Evolutionary conservation across 2,797 vertebrate genomes (phyloP), one percentile per base, ranked within the genome.

Genomic region (Coranthus polyacanthus): DNA sequence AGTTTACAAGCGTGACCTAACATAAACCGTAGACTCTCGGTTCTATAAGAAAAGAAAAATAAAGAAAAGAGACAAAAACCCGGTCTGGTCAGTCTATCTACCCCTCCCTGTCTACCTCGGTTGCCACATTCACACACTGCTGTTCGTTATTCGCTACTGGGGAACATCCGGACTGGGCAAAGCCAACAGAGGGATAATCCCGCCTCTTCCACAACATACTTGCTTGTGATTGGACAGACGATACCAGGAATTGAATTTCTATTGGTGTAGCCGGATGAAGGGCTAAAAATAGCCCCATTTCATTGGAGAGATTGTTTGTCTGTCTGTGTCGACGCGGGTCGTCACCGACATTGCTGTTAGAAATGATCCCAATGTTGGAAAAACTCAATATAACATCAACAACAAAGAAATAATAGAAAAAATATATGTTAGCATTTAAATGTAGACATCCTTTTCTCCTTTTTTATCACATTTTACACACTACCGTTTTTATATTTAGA

Each of bases 71-170:
- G n/a, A 64, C 43, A 65, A 57, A 77, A 53, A 15, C 83, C 66
- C 57, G 66, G 75, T 79, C 45, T 78, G 81, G 85, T 76, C 67
- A 74, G 69, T 59, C 69, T 84, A 53, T 74, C 64, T 65, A 90
- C 93, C 92, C 91, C 92, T 93, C 92, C 92, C 91, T 88, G 81
- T 89, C 87, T 79, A 82, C 80, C 87, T 82, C 72, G 74, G 85
- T 73, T 92, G 90, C 92, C 92, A 93, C 92, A 94, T 89, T 93
- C 88, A 92, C 93, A 91, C 90, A 89, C 84, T 85, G 54, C 68
- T 78, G 85, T 83, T 91, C 83, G 80, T 81, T 88, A 84, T 83
- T 84, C 78, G 87, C 85, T 89, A 89, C 87, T 89, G 87, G 80
- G 79, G 92, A 90, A 91, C 85, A 89, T 88, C 92, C 90, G 89